Evolutionary conservation across 2,797 vertebrate species (phyloP).

Genomic region (Ctenopoma multispine): DNA sequence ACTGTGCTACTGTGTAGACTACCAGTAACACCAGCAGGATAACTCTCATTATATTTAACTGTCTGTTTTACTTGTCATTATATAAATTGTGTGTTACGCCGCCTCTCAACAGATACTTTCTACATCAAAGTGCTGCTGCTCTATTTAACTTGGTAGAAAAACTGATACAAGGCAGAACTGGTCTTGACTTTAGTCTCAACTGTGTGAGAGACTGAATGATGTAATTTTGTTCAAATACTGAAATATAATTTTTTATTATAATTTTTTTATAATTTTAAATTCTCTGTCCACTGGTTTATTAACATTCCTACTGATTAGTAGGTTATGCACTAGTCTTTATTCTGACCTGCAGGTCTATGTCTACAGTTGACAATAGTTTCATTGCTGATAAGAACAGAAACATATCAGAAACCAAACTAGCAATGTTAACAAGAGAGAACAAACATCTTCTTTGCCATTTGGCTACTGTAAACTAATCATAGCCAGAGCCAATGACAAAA

Average conservation of each 20-base stretch:
- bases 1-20: background rate
- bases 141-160: background rate
- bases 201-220: background rate
- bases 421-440: background rate
- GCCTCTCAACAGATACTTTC: background rate
- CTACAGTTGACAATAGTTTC: background rate
- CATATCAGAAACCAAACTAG: background rate
- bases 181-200: slow-evolving; percentile 6
- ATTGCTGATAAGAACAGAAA: background rate
- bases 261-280: slow-evolving; percentile 4
- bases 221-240: background rate
- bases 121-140: background rate
- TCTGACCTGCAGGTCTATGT: no score
- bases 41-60: background rate
- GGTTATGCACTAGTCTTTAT: no score
- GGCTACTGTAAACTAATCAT: background rate
- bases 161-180: background rate
- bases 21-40: background rate
- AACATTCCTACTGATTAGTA: no score
- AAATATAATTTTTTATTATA: background rate
- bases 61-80: no score
- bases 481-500: background rate
- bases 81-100: background rate
- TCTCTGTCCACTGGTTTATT: background rate
- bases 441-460: background rate